Evolutionary conservation across 2,888 invertebrate species (phyloP).

Genomic region (Eristalinus aeneus): DNA sequence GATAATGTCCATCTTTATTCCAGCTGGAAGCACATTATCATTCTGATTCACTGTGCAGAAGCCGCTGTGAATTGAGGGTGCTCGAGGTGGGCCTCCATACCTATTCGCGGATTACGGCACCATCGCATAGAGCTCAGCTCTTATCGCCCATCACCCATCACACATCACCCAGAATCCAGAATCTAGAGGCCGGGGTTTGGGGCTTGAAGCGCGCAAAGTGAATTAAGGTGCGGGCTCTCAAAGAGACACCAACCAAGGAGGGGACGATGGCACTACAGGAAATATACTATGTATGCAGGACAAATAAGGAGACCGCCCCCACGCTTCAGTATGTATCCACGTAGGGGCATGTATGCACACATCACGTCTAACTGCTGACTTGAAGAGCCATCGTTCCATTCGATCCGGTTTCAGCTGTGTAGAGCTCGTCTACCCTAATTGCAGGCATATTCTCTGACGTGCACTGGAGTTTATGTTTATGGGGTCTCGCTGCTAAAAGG

Average conservation of each 20-base stretch:
- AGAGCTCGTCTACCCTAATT: slow-evolving; percentile 39
- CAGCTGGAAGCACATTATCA: slow-evolving; percentile 41
- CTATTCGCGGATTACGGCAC: not conserved
- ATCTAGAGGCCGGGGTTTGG: not conserved
- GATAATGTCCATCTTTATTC: slow-evolving; percentile 9
- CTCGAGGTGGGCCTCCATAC: not conserved
- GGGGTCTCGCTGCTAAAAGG: slow-evolving; percentile 8
- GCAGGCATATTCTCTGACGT: slow-evolving; percentile 35
- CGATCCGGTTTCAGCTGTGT: slow-evolving; percentile 4
- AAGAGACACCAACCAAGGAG: not conserved
- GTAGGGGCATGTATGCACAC: not conserved
- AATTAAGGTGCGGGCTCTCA: not conserved
- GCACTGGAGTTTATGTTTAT: slow-evolving; percentile 23
- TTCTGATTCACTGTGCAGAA: not conserved
- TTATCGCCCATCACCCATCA: not conserved
- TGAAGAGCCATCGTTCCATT: slow-evolving; percentile 17
- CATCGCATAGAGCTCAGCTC: no score
- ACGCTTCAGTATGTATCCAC: no score
- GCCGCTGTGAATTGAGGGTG: not conserved
- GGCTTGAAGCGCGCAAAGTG: not conserved
- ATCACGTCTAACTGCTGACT: not conserved
- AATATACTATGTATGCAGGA: not conserved
- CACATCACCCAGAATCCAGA: not conserved
- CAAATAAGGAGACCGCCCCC: not conserved
- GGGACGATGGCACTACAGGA: not conserved